These are phyloP conservation scores for Thalassoma bifasciatum DNA, from an alignment of 2,113 vertebrate species.

Conservation along the genomic window DNA sequence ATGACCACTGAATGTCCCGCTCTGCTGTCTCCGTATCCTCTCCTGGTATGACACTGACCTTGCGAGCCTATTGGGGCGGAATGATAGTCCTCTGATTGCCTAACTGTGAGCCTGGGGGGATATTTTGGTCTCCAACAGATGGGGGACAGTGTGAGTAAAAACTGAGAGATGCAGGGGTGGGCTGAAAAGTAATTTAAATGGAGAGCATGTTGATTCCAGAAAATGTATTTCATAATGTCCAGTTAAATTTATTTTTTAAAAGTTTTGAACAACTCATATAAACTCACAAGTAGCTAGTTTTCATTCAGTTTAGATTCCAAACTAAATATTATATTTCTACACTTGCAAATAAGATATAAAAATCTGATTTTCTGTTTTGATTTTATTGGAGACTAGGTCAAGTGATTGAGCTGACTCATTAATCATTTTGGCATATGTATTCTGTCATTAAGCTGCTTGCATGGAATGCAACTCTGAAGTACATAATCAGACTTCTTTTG, in stretches of 20 bases:
- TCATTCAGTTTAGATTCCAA: neutral
- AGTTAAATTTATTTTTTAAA: neutral
- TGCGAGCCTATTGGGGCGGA: conserved; percentile 78
- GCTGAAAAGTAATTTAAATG: neutral
- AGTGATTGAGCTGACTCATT: neutral
- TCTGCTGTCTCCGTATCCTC: conserved; percentile 27
- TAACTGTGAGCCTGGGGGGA: conserved; percentile 77
- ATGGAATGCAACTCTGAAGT: neutral
- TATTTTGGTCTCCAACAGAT: conserved; percentile 72
- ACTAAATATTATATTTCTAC: neutral
- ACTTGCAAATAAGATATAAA: neutral
- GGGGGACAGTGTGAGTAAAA: conserved; percentile 31
- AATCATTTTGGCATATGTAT: neutral
- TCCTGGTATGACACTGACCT: conserved; percentile 72
- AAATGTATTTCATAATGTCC: neutral
- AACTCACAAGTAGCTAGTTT: neutral
- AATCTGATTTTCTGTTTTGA: neutral
- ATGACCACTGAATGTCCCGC: conserved; percentile 29
- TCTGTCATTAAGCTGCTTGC: neutral
- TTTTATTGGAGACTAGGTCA: neutral
- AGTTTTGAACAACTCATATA: neutral
- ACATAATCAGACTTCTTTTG: neutral
- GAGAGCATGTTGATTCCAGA: neutral
- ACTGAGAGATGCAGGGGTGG: conserved; percentile 19
- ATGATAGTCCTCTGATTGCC: conserved; percentile 74